Conservation (phyloP, 2,888 invertebrate species). For the Harmothoe impar region DNA sequence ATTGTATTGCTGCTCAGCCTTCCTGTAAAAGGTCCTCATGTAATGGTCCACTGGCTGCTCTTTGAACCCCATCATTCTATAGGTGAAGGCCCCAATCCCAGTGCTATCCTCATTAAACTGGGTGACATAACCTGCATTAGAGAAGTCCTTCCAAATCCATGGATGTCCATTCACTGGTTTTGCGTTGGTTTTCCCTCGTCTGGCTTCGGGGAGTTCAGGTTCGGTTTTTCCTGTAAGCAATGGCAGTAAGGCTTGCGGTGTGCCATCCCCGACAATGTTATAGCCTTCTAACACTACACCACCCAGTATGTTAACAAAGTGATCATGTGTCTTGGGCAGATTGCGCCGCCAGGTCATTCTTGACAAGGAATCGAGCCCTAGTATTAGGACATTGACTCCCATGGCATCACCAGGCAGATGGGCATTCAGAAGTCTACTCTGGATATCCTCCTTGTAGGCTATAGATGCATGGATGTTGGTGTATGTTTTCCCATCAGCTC, state of each 20-base stretch:
- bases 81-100: constrained; percentile 93
- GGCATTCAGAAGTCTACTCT: background rate
- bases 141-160: constrained; percentile 92
- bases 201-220: constrained; percentile 59
- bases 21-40: constrained; percentile 86
- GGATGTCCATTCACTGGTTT: constrained; percentile 90
- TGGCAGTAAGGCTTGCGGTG: constrained; percentile 54
- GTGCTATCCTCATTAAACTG: constrained; percentile 94
- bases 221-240: constrained; percentile 58
- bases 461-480: constrained; percentile 88
- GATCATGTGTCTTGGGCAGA: constrained; percentile 75
- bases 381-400: constrained; percentile 90
- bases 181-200: constrained; percentile 85
- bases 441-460: constrained; percentile 69
- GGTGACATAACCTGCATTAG: constrained; percentile 85
- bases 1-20: background rate
- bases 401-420: constrained; percentile 81
- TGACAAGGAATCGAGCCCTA: constrained; percentile 95
- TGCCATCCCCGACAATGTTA: constrained; percentile 65
- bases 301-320: constrained; percentile 74
- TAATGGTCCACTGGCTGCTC: constrained; percentile 94
- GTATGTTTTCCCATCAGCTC: constrained; percentile 85
- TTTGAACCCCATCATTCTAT: constrained; percentile 90
- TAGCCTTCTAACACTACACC: too few relatives aligned
- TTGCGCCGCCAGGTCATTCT: constrained; percentile 85